Evolutionary conservation across 2,113 vertebrate species (phyloP), one percentile per base, ranked within the genome.

Genomic region (Rhinoderma darwinii): DNA sequence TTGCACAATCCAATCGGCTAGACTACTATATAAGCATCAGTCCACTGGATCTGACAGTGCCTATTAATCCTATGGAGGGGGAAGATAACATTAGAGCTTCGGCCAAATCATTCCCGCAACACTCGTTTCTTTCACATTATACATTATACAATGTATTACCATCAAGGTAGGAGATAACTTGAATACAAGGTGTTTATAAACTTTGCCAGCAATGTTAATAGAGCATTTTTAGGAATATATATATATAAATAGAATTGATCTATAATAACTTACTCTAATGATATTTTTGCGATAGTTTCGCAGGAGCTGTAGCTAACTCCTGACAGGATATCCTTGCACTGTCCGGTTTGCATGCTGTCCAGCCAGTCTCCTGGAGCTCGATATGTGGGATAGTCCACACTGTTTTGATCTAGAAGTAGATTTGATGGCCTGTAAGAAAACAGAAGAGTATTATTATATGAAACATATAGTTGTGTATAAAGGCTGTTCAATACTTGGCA

Each of bases 271-370:
- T 97, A 99, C 98, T 99, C 97, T 86, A 96, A 96, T 88, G 97
- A 96, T 88, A 97, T 96, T 93, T 99, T 99, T 94, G 98, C 96
- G 92, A 99, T 95, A 37, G 97, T 98, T 88, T 99, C 97, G 82
- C 97, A 98, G 85, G 98, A 98, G 88, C 96, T 99, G 92, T 99
- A 99, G 90, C 98, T 96, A 89, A 99, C 96, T 0, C 97, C 97
- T 0, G 96, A 96, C 91, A 99, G 98, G 91, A 97, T 96, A 86
- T 98, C 97, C 89, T 98, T 99, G 92, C 97, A 98, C 83, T 97
- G 97, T 86, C 96, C 93, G 35, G 96, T 96, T 89, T 96, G 95
- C 89, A 98, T 94, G 1, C 95, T 95, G 30, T 99, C 98, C 88
- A 99, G 95, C 97, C 98, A 99, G 91, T 99, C 97, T 1, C 94